Evolutionary conservation across 2,888 invertebrate genomes (phyloP).

Genomic region (Papilio elwesi): DNA sequence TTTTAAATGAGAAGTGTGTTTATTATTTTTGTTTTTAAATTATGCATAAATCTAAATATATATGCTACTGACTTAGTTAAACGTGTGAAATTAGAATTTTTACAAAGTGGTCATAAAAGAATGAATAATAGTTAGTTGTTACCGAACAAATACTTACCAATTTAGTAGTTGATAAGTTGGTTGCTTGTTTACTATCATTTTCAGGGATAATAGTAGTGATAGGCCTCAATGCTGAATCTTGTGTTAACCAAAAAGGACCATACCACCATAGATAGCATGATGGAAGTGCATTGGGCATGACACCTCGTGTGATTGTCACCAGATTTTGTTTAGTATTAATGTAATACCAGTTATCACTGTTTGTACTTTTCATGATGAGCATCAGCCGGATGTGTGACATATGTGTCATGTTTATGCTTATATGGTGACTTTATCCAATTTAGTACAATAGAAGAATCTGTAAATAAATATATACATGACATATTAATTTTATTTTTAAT

Average conservation of each 20-base stretch:
- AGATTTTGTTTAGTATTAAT: no score
- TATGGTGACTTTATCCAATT: conserved; percentile 40
- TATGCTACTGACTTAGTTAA: no score
- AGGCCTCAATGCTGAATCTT: not conserved
- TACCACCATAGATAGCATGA: no score
- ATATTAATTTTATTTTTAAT: conserved; percentile 36
- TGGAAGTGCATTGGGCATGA: no score
- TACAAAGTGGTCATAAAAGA: no score
- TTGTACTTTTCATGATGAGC: no score
- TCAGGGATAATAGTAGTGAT: not conserved
- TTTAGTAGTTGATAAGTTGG: not conserved
- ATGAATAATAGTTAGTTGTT: no score
- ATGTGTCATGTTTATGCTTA: conserved; percentile 12
- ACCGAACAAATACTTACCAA: not conserved
- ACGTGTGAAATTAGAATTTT: no score
- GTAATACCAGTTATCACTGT: no score
- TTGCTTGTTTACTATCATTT: not conserved
- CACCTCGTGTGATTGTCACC: no score
- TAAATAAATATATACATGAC: no score
- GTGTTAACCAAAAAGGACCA: not conserved
- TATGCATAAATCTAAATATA: not conserved
- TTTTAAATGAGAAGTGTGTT: not conserved
- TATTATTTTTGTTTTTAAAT: conserved; percentile 6
- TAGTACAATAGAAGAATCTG: conserved; percentile 27
- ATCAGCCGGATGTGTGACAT: no score